Percentiles rank a stretch among this genome's conserved stretches.
These are phyloP conservation scores for Apantesis nais DNA, from an alignment of 2,888 invertebrate species.

Conservation along the genomic window DNA sequence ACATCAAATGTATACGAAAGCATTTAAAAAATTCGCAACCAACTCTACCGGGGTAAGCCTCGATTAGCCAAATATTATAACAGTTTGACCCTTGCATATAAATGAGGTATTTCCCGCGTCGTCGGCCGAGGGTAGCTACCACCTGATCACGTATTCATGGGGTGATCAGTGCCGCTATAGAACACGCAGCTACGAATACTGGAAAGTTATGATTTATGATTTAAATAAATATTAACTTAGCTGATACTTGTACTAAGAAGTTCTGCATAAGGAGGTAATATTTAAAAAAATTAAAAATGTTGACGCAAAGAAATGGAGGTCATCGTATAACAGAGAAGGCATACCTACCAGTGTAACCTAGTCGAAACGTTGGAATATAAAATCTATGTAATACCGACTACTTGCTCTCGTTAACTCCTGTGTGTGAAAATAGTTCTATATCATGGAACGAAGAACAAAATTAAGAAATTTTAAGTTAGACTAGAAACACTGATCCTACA, in stretches of 20 bases:
- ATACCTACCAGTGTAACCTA: too few relatives aligned
- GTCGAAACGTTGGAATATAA: too few relatives aligned
- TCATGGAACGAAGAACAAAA: too few relatives aligned
- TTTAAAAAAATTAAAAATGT: too few relatives aligned
- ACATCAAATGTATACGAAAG: background rate
- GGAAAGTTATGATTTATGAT: background rate
- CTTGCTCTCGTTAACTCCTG: too few relatives aligned
- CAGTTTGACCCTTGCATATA: slow-evolving; percentile 77
- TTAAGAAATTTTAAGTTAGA: too few relatives aligned
- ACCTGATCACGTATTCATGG: slow-evolving; percentile 79
- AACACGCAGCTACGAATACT: slow-evolving; percentile 41
- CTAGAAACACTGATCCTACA: too few relatives aligned
- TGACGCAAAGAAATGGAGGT: too few relatives aligned
- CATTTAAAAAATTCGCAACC: slow-evolving; percentile 5
- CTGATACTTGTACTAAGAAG: background rate
- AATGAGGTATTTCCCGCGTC: slow-evolving; percentile 72
- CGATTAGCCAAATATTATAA: slow-evolving; percentile 66
- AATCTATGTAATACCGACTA: too few relatives aligned
- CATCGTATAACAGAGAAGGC: too few relatives aligned
- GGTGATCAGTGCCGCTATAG: slow-evolving; percentile 56
- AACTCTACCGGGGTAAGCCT: slow-evolving; percentile 24
- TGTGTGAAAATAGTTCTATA: too few relatives aligned
- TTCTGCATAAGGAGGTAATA: background rate
- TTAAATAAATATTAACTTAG: background rate
- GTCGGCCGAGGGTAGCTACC: slow-evolving; percentile 47